Evolutionary conservation across 2,888 invertebrate genomes (phyloP).

Genomic region (Bembecia ichneumoniformis): DNA sequence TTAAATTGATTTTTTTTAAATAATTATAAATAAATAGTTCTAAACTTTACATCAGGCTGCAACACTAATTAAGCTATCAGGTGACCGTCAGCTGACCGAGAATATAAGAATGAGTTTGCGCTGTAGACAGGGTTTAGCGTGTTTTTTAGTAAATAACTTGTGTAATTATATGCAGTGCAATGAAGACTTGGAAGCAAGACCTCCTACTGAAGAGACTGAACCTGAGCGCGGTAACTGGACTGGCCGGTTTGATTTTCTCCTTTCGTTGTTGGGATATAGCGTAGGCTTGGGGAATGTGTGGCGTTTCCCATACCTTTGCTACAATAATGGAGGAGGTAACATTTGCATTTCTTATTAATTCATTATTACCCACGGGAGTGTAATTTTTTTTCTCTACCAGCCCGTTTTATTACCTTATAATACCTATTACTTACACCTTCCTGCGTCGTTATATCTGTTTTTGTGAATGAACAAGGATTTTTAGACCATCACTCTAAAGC

Average conservation of each 20-base stretch:
- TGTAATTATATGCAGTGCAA: slow-evolving; percentile 23
- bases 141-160: too few species aligned
- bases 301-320: slow-evolving; percentile 82
- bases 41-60: too few species aligned
- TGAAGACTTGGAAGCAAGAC: slow-evolving; percentile 30
- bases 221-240: slow-evolving; percentile 81
- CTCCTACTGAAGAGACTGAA: slow-evolving; percentile 35
- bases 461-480: too few species aligned
- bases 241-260: slow-evolving; percentile 81
- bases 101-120: not conserved
- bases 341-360: slow-evolving; percentile 4
- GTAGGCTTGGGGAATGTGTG: slow-evolving; percentile 83
- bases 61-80: not conserved
- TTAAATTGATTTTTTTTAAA: too few species aligned
- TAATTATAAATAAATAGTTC: too few species aligned
- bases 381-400: too few species aligned
- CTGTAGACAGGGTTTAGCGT: too few species aligned
- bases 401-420: too few species aligned
- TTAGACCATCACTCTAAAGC: too few species aligned
- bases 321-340: slow-evolving; percentile 81
- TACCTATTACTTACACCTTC: too few species aligned
- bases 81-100: not conserved
- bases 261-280: slow-evolving; percentile 80
- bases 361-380: too few species aligned
- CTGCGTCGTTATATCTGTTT: too few species aligned